Base-by-base conservation (phyloP, 2,888 invertebrate species). In the Drosophila prostipennis region DNA sequence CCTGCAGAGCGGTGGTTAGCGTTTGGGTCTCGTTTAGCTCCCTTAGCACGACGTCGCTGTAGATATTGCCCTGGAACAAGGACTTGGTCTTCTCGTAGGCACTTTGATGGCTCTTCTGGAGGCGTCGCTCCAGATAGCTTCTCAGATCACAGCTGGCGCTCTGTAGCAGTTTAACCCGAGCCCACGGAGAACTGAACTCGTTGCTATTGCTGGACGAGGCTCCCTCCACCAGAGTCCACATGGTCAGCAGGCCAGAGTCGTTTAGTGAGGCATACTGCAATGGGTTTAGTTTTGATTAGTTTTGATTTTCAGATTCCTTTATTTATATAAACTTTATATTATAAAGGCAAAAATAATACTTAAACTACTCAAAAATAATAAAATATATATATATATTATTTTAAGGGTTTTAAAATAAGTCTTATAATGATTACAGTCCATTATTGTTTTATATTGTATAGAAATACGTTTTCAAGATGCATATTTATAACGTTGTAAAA, bases 201-300 rank as follows among this genome's bases (percentile, higher is more conserved):
- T 79, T 76, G 2, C 34, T 40, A 26, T 63, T 53, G 51, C 57
- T 63, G 57, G 54, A 40, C 2, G 32, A 16, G 32, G 39, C 56
- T 6, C 72, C 89, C 55, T 90, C 89, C 13, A 93, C 83, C 8
- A 93, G 80, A 0, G 91, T 92, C 93, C 93, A 93, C 52, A 93
- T 79, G 6, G 91, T 89, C 3, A 93, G 68, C 19, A 91, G 76
- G 0, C 93, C 93, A 7, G 90, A 89, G 59, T 92, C 92, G 36
- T 93, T 92, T 0, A 93, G 74, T 5, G 93, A 91, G 36, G 90
- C 91, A 53, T 92, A 90, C 93, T 93, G 67, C 0, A 46, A 32
- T 2, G 40, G 2, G 0, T 16, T 40, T 0, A 2, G 4, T 0
- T 0, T 0, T 2, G 2, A 13, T 26, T 14, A 16, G 14, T 8